Conservation (phyloP, 2,888 invertebrate species). For the Stenoptilia bipunctidactyla region DNA sequence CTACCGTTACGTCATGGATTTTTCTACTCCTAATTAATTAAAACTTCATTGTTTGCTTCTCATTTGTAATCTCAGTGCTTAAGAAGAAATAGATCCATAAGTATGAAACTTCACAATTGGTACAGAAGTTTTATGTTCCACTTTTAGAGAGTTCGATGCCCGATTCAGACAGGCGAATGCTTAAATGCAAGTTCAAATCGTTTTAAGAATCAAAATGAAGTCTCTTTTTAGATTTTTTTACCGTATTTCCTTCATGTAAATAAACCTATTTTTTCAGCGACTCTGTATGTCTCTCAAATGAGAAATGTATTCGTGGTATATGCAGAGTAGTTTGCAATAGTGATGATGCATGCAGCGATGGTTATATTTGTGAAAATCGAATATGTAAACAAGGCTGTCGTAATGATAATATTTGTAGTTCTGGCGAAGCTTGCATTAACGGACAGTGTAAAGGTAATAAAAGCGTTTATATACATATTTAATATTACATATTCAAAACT, state of each 20-base stretch:
- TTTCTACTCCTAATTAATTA: too few relatives aligned
- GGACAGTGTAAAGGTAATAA: conserved; percentile 83
- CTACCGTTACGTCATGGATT: too few relatives aligned
- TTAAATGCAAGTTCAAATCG: too few relatives aligned
- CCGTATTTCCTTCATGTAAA: neutral
- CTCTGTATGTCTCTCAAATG: conserved; percentile 84
- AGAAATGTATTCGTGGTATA: conserved; percentile 85
- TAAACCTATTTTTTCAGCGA: conserved; percentile 70
- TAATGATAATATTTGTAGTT: conserved; percentile 83
- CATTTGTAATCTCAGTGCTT: too few relatives aligned
- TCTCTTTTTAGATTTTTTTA: neutral
- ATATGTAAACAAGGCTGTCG: conserved; percentile 90
- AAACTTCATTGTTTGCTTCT: too few relatives aligned
- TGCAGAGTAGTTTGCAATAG: conserved; percentile 90
- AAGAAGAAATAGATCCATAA: too few relatives aligned
- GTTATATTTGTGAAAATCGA: conserved; percentile 89
- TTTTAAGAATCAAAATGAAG: neutral
- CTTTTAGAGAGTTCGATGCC: too few relatives aligned
- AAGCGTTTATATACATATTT: conserved; percentile 1
- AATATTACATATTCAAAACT: conserved; percentile 2
- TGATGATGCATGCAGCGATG: conserved; percentile 82
- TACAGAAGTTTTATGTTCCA: too few relatives aligned
- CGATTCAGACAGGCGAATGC: too few relatives aligned
- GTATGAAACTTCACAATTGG: too few relatives aligned
- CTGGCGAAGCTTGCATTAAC: conserved; percentile 82